phyloP scores from a whole-genome alignment of 2,888 invertebrate genomes.

The Ptilodon capucinus region DNA sequence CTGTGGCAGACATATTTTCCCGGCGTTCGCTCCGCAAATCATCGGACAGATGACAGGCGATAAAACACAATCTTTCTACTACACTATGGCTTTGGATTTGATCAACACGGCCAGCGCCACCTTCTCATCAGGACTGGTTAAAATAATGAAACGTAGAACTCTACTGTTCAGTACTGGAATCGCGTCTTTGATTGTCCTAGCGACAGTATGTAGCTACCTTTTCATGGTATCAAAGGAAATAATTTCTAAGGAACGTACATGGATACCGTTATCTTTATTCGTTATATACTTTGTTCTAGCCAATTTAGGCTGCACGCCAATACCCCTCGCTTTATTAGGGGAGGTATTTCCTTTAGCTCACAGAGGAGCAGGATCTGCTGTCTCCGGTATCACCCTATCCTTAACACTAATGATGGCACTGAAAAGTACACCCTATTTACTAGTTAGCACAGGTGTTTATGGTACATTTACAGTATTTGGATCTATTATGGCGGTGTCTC shows the following conservation, averaged over 20 bases:
- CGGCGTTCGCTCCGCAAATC: slow-evolving; percentile 44
- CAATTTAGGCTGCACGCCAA: slow-evolving; percentile 45
- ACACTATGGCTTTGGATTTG: slow-evolving; percentile 40
- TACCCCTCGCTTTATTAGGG: slow-evolving; percentile 41
- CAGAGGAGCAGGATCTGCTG: slow-evolving; percentile 47
- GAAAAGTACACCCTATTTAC: neutral
- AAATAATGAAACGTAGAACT: slow-evolving; percentile 38
- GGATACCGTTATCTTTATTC: slow-evolving; percentile 11
- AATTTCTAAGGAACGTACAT: neutral
- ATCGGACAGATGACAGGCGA: slow-evolving; percentile 37
- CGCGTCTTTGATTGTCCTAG: slow-evolving; percentile 1
- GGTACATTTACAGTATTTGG: slow-evolving; percentile 1
- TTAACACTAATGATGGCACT: slow-evolving; percentile 43
- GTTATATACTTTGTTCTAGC: slow-evolving; percentile 39
- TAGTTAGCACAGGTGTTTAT: slow-evolving; percentile 70
- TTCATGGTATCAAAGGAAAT: slow-evolving; percentile 2
- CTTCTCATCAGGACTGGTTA: slow-evolving; percentile 39
- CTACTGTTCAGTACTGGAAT: slow-evolving; percentile 16
- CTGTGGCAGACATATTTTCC: slow-evolving; percentile 44
- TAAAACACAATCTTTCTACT: slow-evolving; percentile 37
- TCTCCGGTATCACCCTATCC: slow-evolving; percentile 63
- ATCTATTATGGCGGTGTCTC: neutral
- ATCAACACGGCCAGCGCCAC: slow-evolving; percentile 37
- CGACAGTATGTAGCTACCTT: slow-evolving; percentile 3
- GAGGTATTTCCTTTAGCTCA: slow-evolving; percentile 46